Base-by-base conservation (phyloP, 2,797 vertebrate species). In the Acanthis flammea region DNA sequence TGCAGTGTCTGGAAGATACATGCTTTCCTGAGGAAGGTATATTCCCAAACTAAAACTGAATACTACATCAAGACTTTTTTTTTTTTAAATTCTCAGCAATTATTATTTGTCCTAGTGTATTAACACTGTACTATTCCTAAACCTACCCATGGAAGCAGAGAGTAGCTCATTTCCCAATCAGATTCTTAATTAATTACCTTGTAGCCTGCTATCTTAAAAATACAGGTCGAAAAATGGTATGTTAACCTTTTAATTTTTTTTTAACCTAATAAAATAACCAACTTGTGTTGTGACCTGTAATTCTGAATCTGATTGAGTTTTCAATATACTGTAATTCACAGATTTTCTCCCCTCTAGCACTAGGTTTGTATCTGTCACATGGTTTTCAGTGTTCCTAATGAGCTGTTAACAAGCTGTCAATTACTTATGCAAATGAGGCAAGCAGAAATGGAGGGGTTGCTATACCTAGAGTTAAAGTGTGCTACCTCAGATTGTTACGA, bases 401-500 rank as follows among this genome's bases (percentile, higher is more conserved):
- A 98, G 98, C 97, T 98, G 98, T 98, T 98, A 98, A 98, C 97
- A 98, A 98, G 97, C 97, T 98, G 97, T 98, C 98, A 98, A 98
- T 98, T 98, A 98, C 96, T 95, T 97, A 98, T 98, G 97, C 97
- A 98, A 98, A 98, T 98, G 71, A 98, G 91, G 89, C 94, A 94
- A 96, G 97, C 88, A 85, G 71, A 89, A 96, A 97, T 94, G 84
- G 96, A 95, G 91, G 94, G 92, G 95, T 96, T 97, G 96, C 95
- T 96, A 80, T 95, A 96, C 96, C 96, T 97, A 95, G 95, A 98
- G 96, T 93, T 96, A 95, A 92, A 97, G 96, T 95, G 91, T 85
- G 89, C 94, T 97, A 97, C 97, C 97, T 98, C 93, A 4, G 91
- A 97, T 95, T 95, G 96, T 96, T 97, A 96, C n/a, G 37, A 97